Evolutionary conservation across 2,113 vertebrate genomes (phyloP).

Genomic region (Cervus canadensis): DNA sequence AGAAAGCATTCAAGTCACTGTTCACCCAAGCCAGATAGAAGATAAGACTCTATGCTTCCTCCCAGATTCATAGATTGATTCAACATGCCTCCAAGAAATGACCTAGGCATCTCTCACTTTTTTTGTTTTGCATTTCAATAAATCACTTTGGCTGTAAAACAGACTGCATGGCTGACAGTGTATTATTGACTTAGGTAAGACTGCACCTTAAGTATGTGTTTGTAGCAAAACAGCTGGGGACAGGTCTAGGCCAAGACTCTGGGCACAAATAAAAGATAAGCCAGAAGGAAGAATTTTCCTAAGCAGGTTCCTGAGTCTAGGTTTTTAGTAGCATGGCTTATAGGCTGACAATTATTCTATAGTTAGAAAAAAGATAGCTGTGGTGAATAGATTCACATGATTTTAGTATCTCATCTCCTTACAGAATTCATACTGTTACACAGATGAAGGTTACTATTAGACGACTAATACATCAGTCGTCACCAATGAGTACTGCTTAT

Average conservation of each 20-base stretch:
- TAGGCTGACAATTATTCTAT: not conserved
- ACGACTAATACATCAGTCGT: not conserved
- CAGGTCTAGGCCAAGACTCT: not conserved
- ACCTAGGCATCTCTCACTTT: not conserved
- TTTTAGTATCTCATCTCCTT: not conserved
- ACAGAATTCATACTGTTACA: not conserved
- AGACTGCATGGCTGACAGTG: not conserved
- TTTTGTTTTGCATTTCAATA: not conserved
- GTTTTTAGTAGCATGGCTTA: constrained; percentile 7
- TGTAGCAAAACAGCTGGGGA: not conserved
- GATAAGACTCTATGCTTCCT: not conserved
- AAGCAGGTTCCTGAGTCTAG: constrained; percentile 52
- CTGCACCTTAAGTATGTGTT: not conserved
- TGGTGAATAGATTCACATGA: not conserved
- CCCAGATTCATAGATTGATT: not conserved
- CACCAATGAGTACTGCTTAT: not conserved
- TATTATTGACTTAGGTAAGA: not conserved
- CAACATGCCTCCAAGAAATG: not conserved
- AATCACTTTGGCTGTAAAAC: constrained; percentile 4
- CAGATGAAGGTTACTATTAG: not conserved
- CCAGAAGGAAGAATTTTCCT: not conserved
- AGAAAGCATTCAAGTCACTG: not conserved
- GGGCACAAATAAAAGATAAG: not conserved
- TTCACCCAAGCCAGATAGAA: not conserved
- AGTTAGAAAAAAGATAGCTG: not conserved